A percentile compares a stretch with the other conserved stretches of the same genome.
Evolutionary conservation across 2,888 invertebrate genomes (phyloP).

Genomic region (Bellardia pandia): DNA sequence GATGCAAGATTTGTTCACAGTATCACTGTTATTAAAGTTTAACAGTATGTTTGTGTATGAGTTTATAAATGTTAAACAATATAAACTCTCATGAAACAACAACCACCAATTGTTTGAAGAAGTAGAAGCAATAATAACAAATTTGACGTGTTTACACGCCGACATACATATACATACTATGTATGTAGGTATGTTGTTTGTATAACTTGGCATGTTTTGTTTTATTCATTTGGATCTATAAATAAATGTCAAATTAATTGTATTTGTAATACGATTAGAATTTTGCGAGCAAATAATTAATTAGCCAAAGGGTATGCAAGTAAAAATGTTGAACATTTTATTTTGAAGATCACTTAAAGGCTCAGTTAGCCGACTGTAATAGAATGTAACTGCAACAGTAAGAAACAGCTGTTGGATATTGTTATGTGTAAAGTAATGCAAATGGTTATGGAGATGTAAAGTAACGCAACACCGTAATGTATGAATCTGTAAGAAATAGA

Average conservation of each 20-base stretch:
- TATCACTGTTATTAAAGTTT: background rate
- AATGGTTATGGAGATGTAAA: too few relatives aligned
- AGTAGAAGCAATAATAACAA: background rate
- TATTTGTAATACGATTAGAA: too few relatives aligned
- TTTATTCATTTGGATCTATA: background rate
- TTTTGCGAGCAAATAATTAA: background rate
- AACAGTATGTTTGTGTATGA: slow-evolving; percentile 16
- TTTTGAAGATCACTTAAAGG: too few relatives aligned
- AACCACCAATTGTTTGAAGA: slow-evolving; percentile 22
- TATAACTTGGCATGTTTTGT: background rate
- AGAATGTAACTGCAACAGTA: too few relatives aligned
- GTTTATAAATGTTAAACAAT: slow-evolving; percentile 4
- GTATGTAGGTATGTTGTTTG: background rate
- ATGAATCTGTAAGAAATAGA: too few relatives aligned
- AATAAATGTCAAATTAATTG: background rate
- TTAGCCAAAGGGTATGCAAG: background rate
- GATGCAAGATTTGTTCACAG: background rate
- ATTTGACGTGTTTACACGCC: background rate
- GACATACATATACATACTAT: background rate
- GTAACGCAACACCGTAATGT: too few relatives aligned
- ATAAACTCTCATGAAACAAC: slow-evolving; percentile 11
- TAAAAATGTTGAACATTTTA: background rate
- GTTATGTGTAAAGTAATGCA: too few relatives aligned
- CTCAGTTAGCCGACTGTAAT: too few relatives aligned
- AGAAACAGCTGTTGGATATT: too few relatives aligned